phyloP scores from a whole-genome alignment of 2,113 vertebrate genomes.

The Canis aureus region DNA sequence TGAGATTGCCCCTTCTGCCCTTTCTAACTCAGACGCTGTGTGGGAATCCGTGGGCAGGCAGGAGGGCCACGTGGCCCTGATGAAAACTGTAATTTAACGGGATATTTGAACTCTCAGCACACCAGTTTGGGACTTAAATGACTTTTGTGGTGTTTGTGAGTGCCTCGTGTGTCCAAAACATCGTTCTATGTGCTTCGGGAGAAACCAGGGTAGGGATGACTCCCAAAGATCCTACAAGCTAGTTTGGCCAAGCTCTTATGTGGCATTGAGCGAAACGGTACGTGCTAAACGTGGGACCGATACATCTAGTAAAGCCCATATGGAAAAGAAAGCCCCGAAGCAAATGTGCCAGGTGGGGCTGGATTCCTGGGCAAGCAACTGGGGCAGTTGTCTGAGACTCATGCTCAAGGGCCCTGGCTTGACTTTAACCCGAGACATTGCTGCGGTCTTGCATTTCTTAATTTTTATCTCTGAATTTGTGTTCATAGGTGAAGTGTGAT shows the following conservation, averaged over 20 bases:
- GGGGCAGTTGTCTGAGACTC: accelerated
- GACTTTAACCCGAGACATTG: neutral
- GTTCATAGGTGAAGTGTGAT: neutral
- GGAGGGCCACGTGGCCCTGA: neutral
- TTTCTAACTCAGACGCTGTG: neutral
- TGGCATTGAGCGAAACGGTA: neutral
- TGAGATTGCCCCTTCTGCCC: neutral
- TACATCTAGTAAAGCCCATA: neutral
- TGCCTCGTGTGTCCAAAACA: neutral
- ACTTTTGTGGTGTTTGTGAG: neutral
- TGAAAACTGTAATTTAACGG: neutral
- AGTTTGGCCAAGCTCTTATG: neutral
- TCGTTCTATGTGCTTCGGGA: neutral
- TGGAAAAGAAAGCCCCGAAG: neutral
- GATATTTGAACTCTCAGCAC: neutral
- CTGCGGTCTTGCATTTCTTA: neutral
- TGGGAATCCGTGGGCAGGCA: slow-evolving; percentile 4
- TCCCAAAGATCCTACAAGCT: neutral
- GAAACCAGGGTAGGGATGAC: neutral
- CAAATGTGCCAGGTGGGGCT: neutral
- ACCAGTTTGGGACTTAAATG: neutral
- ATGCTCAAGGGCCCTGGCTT: neutral
- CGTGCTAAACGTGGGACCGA: neutral
- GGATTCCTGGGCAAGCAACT: neutral
- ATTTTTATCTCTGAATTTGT: neutral